Base-by-base conservation (phyloP, 2,113 vertebrate genomes). In the Ranitomeya imitator region DNA sequence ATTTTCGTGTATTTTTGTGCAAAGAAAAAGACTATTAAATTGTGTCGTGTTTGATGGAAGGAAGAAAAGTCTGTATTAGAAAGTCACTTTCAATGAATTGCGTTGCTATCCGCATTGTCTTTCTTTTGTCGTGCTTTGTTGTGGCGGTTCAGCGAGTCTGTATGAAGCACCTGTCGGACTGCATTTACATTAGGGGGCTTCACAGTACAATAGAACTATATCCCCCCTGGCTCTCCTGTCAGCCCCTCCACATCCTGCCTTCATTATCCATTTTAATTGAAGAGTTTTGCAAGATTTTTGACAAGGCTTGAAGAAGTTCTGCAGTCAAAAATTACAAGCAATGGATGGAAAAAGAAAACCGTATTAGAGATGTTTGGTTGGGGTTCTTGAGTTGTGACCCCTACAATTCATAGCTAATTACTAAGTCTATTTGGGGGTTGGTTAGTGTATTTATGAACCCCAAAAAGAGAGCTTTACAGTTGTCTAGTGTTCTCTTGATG, bases 161-260 rank as follows among this genome's bases (percentile, higher is more conserved):
- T 21, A 59, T 55, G 67, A 6, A 73, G 54, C 83, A 74, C 83
- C 83, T 85, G 83, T 85, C 83, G 15, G 15, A 26, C 69, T 45
- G 83, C 67, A 85, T 85, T 74, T 85, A 74, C 26, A 59, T 76
- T 85, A 76, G 16, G 52, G 83, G 83, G 83, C 54, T 55, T 59
- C 10, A 37, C 37, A 26, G 67, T n/a, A 73, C 63, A 73, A 59
- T n/a, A 55, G 2, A 37, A 23, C 67, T 31, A 13, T 59, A 19
- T 45, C 23, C 71, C 83, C 83, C 73, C 83, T 21, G 69, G 83
- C 83, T 19, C 54, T 85, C 51, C 67, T 74, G 83, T 85, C 83
- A 85, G 52, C 16, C 69, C 83, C 83, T 74, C 54, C 52, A 18
- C 18, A 18, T 74, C 54, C 18, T n/a, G 67, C 54, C 21, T 21